These are phyloP conservation scores for Ophonus ardosiacus DNA, from an alignment of 2,888 invertebrate species.

Conservation along the genomic window DNA sequence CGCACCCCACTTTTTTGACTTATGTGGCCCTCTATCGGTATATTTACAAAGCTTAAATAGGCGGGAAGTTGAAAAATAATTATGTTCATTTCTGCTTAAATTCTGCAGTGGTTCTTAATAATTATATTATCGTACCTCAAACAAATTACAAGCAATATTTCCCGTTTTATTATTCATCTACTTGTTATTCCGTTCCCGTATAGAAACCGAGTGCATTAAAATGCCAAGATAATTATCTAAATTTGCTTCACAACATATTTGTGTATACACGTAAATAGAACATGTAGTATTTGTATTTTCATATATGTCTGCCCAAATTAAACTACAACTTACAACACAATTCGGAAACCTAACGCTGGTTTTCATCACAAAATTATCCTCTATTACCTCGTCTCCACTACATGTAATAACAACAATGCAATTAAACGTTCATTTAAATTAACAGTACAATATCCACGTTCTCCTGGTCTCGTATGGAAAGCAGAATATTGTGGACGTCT, in stretches of 20 bases:
- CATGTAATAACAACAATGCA: slow-evolving; percentile 33
- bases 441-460: slow-evolving; percentile 6
- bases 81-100: too few relatives aligned
- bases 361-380: slow-evolving; percentile 36
- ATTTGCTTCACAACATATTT: slow-evolving; percentile 9
- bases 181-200: not conserved
- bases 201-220: not conserved
- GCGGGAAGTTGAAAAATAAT: too few relatives aligned
- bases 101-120: too few relatives aligned
- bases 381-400: slow-evolving; percentile 23
- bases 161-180: not conserved
- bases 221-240: slow-evolving; percentile 12
- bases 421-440: slow-evolving; percentile 46
- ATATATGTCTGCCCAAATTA: slow-evolving; percentile 13
- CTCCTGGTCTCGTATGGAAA: not conserved
- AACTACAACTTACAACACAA: slow-evolving; percentile 42
- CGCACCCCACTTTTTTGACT: too few relatives aligned
- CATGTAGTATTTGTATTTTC: slow-evolving; percentile 36
- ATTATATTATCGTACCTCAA: not conserved
- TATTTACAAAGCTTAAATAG: too few relatives aligned
- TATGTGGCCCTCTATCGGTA: too few relatives aligned
- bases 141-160: not conserved
- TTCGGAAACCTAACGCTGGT: slow-evolving; percentile 40
- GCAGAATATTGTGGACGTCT: not conserved
- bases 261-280: not conserved